Percentiles rank a stretch among this genome's conserved stretches.
Conservation (phyloP, 1,140 invertebrate genomes). For the Drosophila rufa region DNA sequence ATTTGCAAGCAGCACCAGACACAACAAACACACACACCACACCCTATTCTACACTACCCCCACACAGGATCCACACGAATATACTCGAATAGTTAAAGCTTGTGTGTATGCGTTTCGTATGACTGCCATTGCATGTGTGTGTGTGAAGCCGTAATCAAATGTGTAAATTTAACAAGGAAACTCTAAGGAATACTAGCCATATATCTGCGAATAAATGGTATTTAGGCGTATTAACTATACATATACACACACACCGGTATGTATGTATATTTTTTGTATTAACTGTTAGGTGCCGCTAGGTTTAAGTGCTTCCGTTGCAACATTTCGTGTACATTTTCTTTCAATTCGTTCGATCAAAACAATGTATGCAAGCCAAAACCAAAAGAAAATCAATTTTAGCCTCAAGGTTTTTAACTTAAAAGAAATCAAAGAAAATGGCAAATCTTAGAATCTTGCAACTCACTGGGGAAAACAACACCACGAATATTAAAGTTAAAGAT, state of each 20-base stretch:
- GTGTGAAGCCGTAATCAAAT: slow-evolving; percentile 62
- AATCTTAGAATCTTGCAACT: slow-evolving; percentile 73
- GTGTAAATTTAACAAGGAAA: slow-evolving; percentile 53
- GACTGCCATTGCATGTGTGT: slow-evolving; percentile 48
- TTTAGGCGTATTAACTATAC: slow-evolving; percentile 28
- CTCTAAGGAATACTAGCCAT: slow-evolving; percentile 16
- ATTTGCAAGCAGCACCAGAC: slow-evolving; percentile 46
- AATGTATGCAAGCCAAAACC: slow-evolving; percentile 17
- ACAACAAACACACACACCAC: slow-evolving; percentile 7
- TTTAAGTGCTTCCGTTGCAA: slow-evolving; percentile 75
- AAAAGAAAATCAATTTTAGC: slow-evolving; percentile 57
- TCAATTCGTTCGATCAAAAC: slow-evolving; percentile 42
- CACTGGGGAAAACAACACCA: slow-evolving; percentile 85
- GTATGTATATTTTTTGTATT: slow-evolving; percentile 75
- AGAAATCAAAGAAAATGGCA: slow-evolving; percentile 58
- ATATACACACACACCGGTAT: slow-evolving; percentile 28
- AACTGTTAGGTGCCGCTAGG: slow-evolving; percentile 71
- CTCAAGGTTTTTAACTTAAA: slow-evolving; percentile 74
- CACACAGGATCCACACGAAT: slow-evolving; percentile 12
- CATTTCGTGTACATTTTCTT: slow-evolving; percentile 60
- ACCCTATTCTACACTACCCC: slow-evolving; percentile 1
- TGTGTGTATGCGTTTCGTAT: slow-evolving; percentile 42
- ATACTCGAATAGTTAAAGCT: slow-evolving; percentile 40
- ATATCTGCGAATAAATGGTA: slow-evolving; percentile 24
- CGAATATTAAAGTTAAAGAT: slow-evolving; percentile 75